phyloP scores from a whole-genome alignment of 2,113 vertebrate genomes.

The Equus quagga region DNA sequence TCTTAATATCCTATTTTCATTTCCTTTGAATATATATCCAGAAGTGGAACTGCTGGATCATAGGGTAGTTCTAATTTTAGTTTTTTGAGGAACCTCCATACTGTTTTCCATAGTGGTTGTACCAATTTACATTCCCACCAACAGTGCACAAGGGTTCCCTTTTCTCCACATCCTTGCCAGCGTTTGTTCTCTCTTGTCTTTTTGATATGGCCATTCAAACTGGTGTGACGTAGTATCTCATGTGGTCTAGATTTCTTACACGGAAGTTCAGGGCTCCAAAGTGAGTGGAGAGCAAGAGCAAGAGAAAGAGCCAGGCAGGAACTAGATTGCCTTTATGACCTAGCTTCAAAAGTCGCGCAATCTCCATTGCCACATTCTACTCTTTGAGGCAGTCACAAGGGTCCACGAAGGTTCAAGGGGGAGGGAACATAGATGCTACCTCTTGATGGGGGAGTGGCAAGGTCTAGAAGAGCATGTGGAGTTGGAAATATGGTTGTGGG shows the following conservation, averaged over 20 bases:
- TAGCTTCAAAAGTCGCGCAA: not conserved
- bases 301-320: not conserved
- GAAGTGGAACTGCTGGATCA: not conserved
- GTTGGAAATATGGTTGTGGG: not conserved
- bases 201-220: not conserved
- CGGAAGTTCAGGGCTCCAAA: not conserved
- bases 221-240: not conserved
- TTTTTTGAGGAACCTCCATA: not conserved
- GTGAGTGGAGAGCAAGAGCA: not conserved
- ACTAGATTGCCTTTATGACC: not conserved
- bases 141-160: not conserved
- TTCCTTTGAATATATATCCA: slow-evolving; percentile 6
- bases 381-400: not conserved
- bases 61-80: not conserved
- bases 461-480: not conserved
- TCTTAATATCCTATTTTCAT: not conserved
- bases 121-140: not conserved
- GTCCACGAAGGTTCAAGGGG: not conserved
- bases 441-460: not conserved
- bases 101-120: not conserved
- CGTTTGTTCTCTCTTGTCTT: slow-evolving; percentile 2
- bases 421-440: not conserved
- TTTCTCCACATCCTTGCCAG: not conserved
- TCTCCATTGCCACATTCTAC: not conserved
- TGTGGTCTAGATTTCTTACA: slow-evolving; percentile 27